phyloP scores from a whole-genome alignment of 2,113 vertebrate genomes.

The Paramormyrops kingsleyae region DNA sequence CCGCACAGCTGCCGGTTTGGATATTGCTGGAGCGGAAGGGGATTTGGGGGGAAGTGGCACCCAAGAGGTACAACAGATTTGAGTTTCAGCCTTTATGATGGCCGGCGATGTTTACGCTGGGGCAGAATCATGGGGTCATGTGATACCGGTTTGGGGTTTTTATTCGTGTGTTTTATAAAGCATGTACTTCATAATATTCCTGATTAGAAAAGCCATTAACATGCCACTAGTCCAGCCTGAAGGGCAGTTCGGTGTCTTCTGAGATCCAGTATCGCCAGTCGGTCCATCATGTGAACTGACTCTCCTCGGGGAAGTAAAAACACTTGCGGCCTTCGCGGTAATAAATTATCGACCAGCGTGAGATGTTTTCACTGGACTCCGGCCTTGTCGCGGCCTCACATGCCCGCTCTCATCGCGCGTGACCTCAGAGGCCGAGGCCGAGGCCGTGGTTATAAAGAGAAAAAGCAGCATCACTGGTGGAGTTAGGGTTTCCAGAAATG shows the following conservation, averaged over 20 bases:
- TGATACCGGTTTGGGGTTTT: not conserved
- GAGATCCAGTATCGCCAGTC: not conserved
- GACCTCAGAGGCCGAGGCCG: not conserved
- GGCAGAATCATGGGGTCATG: not conserved
- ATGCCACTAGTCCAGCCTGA: not conserved
- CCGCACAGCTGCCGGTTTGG: not conserved
- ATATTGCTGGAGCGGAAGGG: not conserved
- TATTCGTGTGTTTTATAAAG: not conserved
- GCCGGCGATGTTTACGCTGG: not conserved
- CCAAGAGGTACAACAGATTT: not conserved
- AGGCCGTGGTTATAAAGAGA: not conserved
- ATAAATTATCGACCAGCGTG: not conserved
- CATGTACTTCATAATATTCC: not conserved
- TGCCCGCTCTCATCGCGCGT: not conserved
- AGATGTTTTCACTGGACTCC: not conserved
- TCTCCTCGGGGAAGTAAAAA: not conserved
- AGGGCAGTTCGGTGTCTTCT: not conserved
- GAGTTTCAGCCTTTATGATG: not conserved
- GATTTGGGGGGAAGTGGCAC: not conserved
- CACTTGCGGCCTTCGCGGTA: not conserved
- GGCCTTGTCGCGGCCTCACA: not conserved
- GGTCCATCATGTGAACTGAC: not conserved
- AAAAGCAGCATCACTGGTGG: slow-evolving; percentile 16
- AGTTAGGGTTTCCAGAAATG: slow-evolving; percentile 40
- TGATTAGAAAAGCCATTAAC: not conserved